Evolutionary conservation across 2,888 invertebrate species (phyloP).

Genomic region (Prostheceraeus crozeri): DNA sequence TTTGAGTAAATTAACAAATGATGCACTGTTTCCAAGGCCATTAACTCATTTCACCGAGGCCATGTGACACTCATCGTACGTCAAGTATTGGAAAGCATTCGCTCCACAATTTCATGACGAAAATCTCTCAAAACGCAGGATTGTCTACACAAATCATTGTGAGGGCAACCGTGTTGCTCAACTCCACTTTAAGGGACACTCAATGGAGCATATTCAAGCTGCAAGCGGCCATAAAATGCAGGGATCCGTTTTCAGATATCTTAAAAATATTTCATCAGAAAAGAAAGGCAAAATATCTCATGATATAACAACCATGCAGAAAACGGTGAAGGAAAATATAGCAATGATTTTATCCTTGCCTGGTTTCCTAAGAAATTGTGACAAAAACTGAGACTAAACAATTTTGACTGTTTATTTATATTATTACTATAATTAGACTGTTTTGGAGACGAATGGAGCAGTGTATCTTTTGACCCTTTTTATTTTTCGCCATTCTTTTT

Average conservation of each 20-base stretch:
- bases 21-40: background rate
- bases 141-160: background rate
- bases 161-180: background rate
- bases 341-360: background rate
- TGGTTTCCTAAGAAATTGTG: background rate
- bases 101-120: background rate
- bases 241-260: background rate
- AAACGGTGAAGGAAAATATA: background rate
- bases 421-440: too few relatives aligned
- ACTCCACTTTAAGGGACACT: slow-evolving; percentile 7
- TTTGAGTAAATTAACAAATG: background rate
- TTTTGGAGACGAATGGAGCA: slow-evolving; percentile 16
- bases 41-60: background rate
- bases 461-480: background rate
- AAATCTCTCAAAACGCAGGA: background rate
- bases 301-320: background rate
- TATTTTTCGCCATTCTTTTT: too few relatives aligned
- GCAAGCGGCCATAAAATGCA: background rate
- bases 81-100: slow-evolving; percentile 4
- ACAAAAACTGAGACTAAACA: background rate
- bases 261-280: background rate
- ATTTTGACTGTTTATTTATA: too few relatives aligned
- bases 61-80: background rate
- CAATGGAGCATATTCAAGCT: background rate
- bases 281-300: background rate